These are phyloP conservation scores for Netelia melanura DNA, from an alignment of 2,888 invertebrate species.

Conservation along the genomic window DNA sequence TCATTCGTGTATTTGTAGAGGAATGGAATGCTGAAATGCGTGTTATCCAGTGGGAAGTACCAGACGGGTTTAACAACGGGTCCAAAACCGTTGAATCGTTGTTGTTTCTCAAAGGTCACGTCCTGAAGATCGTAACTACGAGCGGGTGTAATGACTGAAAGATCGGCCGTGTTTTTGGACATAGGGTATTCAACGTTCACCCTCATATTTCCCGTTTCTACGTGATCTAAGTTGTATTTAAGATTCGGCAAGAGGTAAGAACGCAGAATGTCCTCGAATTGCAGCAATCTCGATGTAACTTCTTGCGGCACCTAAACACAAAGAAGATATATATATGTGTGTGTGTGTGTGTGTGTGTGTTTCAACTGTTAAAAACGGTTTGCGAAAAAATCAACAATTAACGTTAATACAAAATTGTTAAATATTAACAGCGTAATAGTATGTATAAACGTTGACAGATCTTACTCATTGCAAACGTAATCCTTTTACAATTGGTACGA, in stretches of 20 bases:
- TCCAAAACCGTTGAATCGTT: slow-evolving; percentile 67
- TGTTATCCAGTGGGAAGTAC: slow-evolving; percentile 73
- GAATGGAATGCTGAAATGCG: slow-evolving; percentile 73
- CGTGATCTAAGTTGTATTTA: slow-evolving; percentile 69
- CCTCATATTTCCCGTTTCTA: slow-evolving; percentile 73
- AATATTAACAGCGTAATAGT: no score
- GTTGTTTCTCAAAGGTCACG: slow-evolving; percentile 69
- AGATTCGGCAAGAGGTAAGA: slow-evolving; percentile 64
- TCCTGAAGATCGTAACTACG: slow-evolving; percentile 74
- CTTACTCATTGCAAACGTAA: no score
- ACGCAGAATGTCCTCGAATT: slow-evolving; percentile 70
- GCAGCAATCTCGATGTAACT: slow-evolving; percentile 33
- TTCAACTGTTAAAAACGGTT: not conserved
- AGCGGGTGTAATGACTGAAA: slow-evolving; percentile 76
- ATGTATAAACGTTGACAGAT: no score
- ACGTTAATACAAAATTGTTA: no score
- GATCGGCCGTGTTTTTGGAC: slow-evolving; percentile 72
- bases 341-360: not conserved
- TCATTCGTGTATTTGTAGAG: slow-evolving; percentile 58
- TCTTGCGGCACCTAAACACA: slow-evolving; percentile 71
- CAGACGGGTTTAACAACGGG: slow-evolving; percentile 60
- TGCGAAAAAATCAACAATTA: not conserved
- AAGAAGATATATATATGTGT: not conserved
- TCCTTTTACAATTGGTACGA: no score
- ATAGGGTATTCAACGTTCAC: slow-evolving; percentile 75